Conservation (phyloP, 2,797 vertebrate species). For the Threskiornis aethiopicus region DNA sequence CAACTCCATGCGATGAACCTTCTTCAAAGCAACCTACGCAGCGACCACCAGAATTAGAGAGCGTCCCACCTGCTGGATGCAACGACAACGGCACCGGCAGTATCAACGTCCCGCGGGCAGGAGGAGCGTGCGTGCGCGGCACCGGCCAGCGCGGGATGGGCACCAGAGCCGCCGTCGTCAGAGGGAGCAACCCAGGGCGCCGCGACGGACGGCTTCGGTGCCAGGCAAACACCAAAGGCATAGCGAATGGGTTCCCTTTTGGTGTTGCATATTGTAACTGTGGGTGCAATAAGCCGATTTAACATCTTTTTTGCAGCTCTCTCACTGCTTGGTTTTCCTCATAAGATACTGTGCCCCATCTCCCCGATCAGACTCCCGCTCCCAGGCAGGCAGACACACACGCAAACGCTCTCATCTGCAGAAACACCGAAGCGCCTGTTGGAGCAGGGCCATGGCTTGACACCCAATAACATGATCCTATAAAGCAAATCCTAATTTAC, state of each 20-base stretch:
- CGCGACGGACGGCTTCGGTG: accelerated
- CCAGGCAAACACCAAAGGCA: background rate
- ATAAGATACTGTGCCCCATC: accelerated
- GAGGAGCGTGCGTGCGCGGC: accelerated
- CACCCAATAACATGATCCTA: background rate
- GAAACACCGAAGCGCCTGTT: accelerated
- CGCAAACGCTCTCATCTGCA: background rate
- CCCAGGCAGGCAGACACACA: background rate
- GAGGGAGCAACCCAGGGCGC: background rate
- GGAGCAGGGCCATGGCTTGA: background rate
- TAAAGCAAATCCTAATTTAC: background rate
- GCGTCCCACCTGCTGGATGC: background rate
- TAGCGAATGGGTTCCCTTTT: background rate
- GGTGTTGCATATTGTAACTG: no score
- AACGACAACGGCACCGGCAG: accelerated
- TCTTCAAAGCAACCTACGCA: background rate
- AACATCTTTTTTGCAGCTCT: background rate
- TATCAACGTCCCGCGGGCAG: no score
- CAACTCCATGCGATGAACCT: accelerated
- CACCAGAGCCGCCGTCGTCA: background rate
- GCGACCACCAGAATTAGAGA: no score
- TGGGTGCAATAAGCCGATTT: no score
- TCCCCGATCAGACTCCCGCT: no score
- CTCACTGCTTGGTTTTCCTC: background rate
- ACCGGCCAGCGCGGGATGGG: background rate